Percentiles rank a stretch among this genome's conserved stretches.
Conservation (phyloP, 2,113 vertebrate species). For the Bettongia penicillata region DNA sequence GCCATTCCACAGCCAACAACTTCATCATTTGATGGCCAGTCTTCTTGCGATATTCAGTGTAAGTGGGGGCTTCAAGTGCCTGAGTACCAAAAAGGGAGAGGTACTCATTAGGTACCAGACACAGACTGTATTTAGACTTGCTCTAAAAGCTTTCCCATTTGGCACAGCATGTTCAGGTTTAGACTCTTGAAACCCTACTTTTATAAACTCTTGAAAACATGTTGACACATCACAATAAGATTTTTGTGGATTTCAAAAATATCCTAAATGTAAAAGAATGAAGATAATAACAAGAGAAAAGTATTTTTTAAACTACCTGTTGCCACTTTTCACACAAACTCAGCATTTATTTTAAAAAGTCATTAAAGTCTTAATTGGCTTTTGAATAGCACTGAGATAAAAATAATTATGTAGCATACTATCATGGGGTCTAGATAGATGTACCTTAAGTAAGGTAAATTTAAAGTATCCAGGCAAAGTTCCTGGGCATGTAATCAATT, state of each 20-base stretch:
- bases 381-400: background rate
- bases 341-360: background rate
- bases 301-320: background rate
- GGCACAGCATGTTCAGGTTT: background rate
- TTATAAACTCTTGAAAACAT: background rate
- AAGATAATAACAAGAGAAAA: background rate
- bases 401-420: background rate
- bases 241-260: background rate
- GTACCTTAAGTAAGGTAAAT: background rate
- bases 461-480: background rate
- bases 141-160: background rate
- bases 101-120: background rate
- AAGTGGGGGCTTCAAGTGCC: background rate
- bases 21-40: background rate
- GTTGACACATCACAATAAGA: background rate
- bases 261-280: background rate
- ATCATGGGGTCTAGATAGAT: background rate
- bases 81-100: background rate
- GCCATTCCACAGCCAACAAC: background rate
- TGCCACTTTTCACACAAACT: background rate
- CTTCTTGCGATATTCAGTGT: background rate
- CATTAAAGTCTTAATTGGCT: background rate
- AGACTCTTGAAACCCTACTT: background rate
- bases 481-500: background rate
- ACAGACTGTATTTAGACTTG: background rate